Evolutionary conservation across 2,888 invertebrate genomes (phyloP).

Genomic region (Dusona sp.): DNA sequence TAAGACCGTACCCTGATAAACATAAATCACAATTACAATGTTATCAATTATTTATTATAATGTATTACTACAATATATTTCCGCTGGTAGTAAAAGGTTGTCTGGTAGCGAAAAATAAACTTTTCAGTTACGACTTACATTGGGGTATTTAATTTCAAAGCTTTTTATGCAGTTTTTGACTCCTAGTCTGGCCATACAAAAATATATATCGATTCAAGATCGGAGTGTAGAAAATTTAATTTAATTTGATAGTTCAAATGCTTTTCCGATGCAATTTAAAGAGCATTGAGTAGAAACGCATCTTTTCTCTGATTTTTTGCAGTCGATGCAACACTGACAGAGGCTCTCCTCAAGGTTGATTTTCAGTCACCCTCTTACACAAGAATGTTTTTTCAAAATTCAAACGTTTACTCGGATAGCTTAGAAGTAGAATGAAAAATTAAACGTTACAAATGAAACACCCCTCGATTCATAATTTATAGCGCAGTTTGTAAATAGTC

Average conservation of each 20-base stretch:
- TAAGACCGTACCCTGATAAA: constrained; percentile 29
- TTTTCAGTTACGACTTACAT: background rate
- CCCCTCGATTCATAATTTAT: constrained; percentile 1
- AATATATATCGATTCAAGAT: background rate
- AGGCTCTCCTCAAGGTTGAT: background rate
- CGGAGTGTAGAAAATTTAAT: background rate
- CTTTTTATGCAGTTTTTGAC: background rate
- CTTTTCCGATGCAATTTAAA: background rate
- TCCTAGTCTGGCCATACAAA: background rate
- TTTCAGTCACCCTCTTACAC: background rate
- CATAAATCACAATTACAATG: constrained; percentile 42
- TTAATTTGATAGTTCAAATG: background rate
- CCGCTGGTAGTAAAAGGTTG: constrained; percentile 6
- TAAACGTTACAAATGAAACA: constrained; percentile 19
- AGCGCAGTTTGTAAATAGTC: constrained; percentile 27
- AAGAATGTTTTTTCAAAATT: background rate
- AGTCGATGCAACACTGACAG: background rate
- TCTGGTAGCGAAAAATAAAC: background rate
- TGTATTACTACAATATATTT: constrained; percentile 23
- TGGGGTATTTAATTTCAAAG: background rate
- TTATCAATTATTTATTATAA: constrained; percentile 47
- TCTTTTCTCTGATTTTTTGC: background rate
- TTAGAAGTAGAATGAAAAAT: constrained; percentile 3
- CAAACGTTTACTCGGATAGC: background rate
- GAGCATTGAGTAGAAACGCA: background rate